phyloP scores from a whole-genome alignment of 2,888 invertebrate species.

The Polydrusus cervinus region DNA sequence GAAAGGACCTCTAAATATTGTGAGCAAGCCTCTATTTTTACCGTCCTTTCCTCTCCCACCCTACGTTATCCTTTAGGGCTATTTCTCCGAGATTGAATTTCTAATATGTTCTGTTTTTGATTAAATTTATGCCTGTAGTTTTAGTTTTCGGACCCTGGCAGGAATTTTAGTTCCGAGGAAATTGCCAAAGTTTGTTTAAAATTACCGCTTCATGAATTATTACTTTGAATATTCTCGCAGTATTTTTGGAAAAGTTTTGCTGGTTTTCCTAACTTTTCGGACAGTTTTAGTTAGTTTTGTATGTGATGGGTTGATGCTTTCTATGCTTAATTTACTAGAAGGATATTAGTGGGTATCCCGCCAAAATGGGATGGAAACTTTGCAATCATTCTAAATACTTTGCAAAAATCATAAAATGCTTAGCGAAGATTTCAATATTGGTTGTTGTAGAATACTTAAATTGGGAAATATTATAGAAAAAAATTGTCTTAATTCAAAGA shows the following conservation, averaged over 20 bases:
- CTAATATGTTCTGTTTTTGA: constrained; percentile 72
- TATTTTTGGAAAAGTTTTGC: constrained; percentile 52
- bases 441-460: too few species aligned
- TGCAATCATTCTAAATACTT: neutral
- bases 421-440: too few species aligned
- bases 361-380: neutral
- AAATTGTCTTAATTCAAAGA: too few species aligned
- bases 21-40: constrained; percentile 2
- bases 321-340: constrained; percentile 49
- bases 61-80: constrained; percentile 70
- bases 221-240: constrained; percentile 53
- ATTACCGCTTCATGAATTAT: constrained; percentile 62
- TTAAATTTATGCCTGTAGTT: constrained; percentile 70
- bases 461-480: too few species aligned
- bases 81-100: constrained; percentile 72
- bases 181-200: constrained; percentile 65
- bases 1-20: too few species aligned
- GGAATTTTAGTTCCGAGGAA: constrained; percentile 63
- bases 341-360: neutral
- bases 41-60: constrained; percentile 48
- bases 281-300: constrained; percentile 52
- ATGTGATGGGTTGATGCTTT: constrained; percentile 43
- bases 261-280: constrained; percentile 51
- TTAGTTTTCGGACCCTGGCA: constrained; percentile 61
- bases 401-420: too few species aligned